phyloP scores from a whole-genome alignment of 2,888 invertebrate genomes.

The Drosophila maculinotata region DNA sequence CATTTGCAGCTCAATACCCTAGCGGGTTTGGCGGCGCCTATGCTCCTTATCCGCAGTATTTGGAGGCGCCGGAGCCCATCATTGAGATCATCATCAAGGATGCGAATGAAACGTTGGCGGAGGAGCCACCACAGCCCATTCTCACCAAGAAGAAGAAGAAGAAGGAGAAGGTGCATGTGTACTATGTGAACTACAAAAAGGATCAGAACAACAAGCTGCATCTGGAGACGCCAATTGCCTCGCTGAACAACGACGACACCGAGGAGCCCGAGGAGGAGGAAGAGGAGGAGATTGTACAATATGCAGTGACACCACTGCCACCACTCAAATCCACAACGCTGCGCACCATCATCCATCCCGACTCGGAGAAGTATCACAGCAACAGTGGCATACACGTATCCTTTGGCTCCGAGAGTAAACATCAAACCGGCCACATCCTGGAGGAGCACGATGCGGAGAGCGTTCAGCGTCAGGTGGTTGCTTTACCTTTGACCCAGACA shows the following conservation, averaged over 20 bases:
- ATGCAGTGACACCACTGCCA: slow-evolving; percentile 86
- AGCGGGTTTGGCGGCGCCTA: slow-evolving; percentile 70
- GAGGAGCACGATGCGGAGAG: slow-evolving; percentile 88
- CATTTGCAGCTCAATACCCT: slow-evolving; percentile 76
- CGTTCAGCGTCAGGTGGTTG: slow-evolving; percentile 88
- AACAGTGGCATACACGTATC: slow-evolving; percentile 93
- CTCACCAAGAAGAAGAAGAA: slow-evolving; percentile 86
- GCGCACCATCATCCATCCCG: slow-evolving; percentile 93
- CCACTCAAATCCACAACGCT: slow-evolving; percentile 90
- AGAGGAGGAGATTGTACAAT: slow-evolving; percentile 83
- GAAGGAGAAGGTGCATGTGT: slow-evolving; percentile 95
- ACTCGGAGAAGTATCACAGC: slow-evolving; percentile 93
- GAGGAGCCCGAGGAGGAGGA: slow-evolving; percentile 86
- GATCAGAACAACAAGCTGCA: slow-evolving; percentile 91
- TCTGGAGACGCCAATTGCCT: slow-evolving; percentile 92
- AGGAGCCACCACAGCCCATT: slow-evolving; percentile 86
- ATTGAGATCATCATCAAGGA: slow-evolving; percentile 97
- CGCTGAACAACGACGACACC: slow-evolving; percentile 89
- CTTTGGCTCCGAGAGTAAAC: slow-evolving; percentile 89
- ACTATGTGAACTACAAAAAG: slow-evolving; percentile 96
- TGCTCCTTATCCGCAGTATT: slow-evolving; percentile 86
- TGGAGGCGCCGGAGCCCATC: slow-evolving; percentile 94
- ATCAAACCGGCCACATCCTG: slow-evolving; percentile 84
- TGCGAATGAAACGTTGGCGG: slow-evolving; percentile 92
- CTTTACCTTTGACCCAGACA: slow-evolving; percentile 82